phyloP scores from a whole-genome alignment of 2,797 vertebrate genomes.

The Enteromius mattozi region DNA sequence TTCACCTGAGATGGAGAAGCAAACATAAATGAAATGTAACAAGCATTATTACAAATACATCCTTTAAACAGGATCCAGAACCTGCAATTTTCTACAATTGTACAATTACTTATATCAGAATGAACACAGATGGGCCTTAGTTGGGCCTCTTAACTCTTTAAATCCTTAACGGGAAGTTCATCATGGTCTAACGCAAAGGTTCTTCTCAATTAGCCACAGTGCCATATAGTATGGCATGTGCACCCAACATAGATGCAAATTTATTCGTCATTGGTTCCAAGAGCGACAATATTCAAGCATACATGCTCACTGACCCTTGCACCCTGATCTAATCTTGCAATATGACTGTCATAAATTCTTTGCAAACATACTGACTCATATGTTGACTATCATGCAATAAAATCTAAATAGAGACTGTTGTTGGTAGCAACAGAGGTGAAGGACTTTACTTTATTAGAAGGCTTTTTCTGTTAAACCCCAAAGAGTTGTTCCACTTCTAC shows the following conservation, averaged over 20 bases:
- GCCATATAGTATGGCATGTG: background rate
- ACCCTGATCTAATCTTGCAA: constrained; percentile 35
- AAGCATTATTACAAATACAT: background rate
- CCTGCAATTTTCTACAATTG: background rate
- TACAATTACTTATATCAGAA: background rate
- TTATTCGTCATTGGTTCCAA: background rate
- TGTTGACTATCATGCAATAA: constrained; percentile 57
- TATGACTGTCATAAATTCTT: constrained; percentile 50
- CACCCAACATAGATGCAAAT: background rate
- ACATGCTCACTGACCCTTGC: constrained; percentile 16
- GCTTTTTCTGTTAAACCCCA: background rate
- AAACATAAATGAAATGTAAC: background rate
- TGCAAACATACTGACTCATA: constrained; percentile 53
- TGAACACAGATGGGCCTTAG: background rate
- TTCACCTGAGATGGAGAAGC: background rate
- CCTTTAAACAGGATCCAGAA: background rate
- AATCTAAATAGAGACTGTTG: constrained; percentile 61
- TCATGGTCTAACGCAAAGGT: background rate
- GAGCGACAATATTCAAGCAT: constrained; percentile 11
- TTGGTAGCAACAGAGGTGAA: constrained; percentile 45
- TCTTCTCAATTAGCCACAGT: background rate
- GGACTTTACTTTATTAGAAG: constrained; percentile 48
- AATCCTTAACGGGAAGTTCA: background rate
- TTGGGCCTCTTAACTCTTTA: background rate
- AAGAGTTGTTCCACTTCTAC: background rate